phyloP scores from a whole-genome alignment of 2,888 invertebrate species.

The Nysson spinosus region DNA sequence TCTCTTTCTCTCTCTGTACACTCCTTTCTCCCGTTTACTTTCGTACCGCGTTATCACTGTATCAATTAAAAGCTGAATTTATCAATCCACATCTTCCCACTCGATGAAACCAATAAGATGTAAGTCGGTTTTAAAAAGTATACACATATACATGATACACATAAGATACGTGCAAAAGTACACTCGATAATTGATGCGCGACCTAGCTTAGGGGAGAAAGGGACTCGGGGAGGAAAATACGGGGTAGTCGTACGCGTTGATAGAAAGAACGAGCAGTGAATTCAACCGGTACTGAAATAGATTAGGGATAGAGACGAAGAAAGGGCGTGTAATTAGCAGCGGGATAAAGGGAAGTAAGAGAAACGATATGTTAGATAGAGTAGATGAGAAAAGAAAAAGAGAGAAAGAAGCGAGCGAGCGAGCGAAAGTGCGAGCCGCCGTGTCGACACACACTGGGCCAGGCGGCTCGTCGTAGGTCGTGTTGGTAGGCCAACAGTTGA shows the following conservation, averaged over 20 bases:
- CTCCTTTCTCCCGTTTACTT: conserved; percentile 5
- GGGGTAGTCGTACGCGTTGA: too few species aligned
- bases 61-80: conserved; percentile 17
- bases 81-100: conserved; percentile 10
- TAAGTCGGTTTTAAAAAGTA: too few species aligned
- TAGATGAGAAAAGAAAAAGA: conserved; percentile 13
- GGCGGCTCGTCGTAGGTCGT: conserved; percentile 63
- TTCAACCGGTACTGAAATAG: too few species aligned
- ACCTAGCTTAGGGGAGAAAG: background rate
- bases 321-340: conserved; percentile 12
- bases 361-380: conserved; percentile 18
- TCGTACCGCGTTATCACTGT: background rate
- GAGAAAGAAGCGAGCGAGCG: conserved; percentile 48
- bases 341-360: conserved; percentile 13
- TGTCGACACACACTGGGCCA: conserved; percentile 48
- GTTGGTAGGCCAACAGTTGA: conserved; percentile 73
- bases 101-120: too few species aligned
- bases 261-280: too few species aligned
- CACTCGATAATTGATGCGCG: too few species aligned
- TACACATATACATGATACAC: too few species aligned
- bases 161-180: too few species aligned
- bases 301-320: conserved; percentile 6
- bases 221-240: too few species aligned
- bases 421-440: too few species aligned
- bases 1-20: conserved; percentile 26